Conservation (phyloP, 2,797 vertebrate species). For the Liasis olivaceus region DNA sequence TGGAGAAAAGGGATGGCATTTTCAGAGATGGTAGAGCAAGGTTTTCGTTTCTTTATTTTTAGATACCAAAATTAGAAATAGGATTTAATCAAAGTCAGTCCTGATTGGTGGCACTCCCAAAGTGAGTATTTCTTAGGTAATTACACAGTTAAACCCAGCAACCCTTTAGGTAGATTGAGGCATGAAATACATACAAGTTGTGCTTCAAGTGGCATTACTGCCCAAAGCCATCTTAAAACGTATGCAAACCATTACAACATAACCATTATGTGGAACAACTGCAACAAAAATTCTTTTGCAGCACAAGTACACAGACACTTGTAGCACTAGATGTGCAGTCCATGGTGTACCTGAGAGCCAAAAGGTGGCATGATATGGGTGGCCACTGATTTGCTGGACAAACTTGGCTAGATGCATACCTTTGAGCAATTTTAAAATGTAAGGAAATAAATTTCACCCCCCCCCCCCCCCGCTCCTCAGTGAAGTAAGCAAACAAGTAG, state of each 20-base stretch:
- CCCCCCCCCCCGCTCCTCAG: not conserved
- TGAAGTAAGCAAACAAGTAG: not conserved
- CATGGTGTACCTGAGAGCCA: not conserved
- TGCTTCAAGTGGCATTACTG: not conserved
- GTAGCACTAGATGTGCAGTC: not conserved
- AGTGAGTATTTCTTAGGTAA: not conserved
- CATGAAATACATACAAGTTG: not conserved
- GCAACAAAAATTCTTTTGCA: not conserved
- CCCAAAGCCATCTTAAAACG: not conserved
- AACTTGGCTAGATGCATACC: not conserved
- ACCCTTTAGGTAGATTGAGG: not conserved
- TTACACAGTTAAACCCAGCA: not conserved
- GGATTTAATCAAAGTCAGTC: not conserved
- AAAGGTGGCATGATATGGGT: accelerated
- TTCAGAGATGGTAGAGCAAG: not conserved
- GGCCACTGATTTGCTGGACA: not conserved
- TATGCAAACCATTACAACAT: not conserved
- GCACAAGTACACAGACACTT: accelerated
- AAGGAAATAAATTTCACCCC: not conserved
- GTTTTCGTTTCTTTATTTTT: not conserved
- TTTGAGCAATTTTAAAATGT: not conserved
- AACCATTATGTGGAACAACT: not conserved
- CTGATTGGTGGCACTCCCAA: not conserved
- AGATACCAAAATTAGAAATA: not conserved
- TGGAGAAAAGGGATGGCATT: not conserved